Base-by-base conservation (phyloP, 2,113 vertebrate species). In the Ailurus styani region DNA sequence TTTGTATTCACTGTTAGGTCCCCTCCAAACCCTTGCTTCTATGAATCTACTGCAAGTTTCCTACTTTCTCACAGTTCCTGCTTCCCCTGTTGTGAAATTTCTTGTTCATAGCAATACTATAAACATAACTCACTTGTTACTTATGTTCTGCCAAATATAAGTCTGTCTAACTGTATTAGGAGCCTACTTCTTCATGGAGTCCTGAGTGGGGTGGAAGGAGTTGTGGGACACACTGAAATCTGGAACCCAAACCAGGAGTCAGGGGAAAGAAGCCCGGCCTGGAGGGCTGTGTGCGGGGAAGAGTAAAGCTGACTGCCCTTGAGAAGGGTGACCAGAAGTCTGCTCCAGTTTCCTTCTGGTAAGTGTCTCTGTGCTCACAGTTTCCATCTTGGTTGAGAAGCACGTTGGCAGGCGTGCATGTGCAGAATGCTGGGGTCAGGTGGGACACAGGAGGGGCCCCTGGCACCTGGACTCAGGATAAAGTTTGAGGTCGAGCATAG, bases 381-480 rank as follows among this genome's bases (percentile, higher is more conserved):
- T 7, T 60, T 3, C 23, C 14, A 25, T 45, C 17, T 82, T 52
- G 34, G 27, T 3, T 70, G 87, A 21, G 37, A 70, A 10, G 17
- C 27, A 23, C 1, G 9, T 11, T 2, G 0, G 3, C 6, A 21
- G 23, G 27, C 14, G 9, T 8, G 25, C 13, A 5, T 12, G 3
- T 15, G 7, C 9, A 20, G 40, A 60, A 62, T 7, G 3, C 15
- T 6, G 25, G 7, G 40, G 45, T 73, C 27, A 25, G 25, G 2
- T 29, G 47, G 8, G 34, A 52, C 20, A 27, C 8, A 20, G 12
- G 8, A 75, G 25, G 11, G 23, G 2, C 11, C 0, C 18, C 14
- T 11, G 47, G 9, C 5, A 13, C n/a, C 25, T 52, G 37, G 31
- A 23, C 27, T 78, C 11, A 90, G n/a, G 6, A 21, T 27, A 45